Evolutionary conservation across 2,888 invertebrate species (phyloP), one percentile per base, ranked within the genome.

Genomic region (Opisthograptis luteolata): DNA sequence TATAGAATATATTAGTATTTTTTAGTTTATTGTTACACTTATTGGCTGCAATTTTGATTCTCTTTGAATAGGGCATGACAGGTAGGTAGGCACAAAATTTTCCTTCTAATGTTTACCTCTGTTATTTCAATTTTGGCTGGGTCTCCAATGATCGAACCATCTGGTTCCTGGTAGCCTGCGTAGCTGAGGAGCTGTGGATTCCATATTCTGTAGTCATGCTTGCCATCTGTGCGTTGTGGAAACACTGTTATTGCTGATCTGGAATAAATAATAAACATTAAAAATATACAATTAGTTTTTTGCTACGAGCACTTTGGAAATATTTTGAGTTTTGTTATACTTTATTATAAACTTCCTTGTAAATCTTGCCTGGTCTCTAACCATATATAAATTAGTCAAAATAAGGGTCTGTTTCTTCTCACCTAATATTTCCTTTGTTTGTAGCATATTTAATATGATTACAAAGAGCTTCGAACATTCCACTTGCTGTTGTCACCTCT

Each of bases 361-460:
- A n/a, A n/a, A n/a, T n/a, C n/a, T n/a, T n/a, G n/a, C n/a, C n/a
- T n/a, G n/a, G n/a, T n/a, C n/a, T n/a, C n/a, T n/a, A n/a, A n/a
- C n/a, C n/a, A n/a, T n/a, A n/a, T n/a, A n/a, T n/a, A n/a, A n/a
- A n/a, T n/a, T n/a, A n/a, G n/a, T n/a, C n/a, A n/a, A n/a, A n/a
- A n/a, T n/a, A n/a, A n/a, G n/a, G n/a, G n/a, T n/a, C n/a, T n/a
- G n/a, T n/a, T n/a, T 2, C 27, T 41, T 37, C 9, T 43, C 65
- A 98, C 98, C 98, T 94, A 64, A 98, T 95, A 84, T 98, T 98
- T 70, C 98, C 98, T 90, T 97, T 97, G 85, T 99, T 98, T 14
- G 98, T 98, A 64, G 95, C 95, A 86, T 98, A 98, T 86, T 98
- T 98, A 70, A 99, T 97, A 84, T 98, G 98, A 87, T 97, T 97